Evolutionary conservation across 2,888 invertebrate genomes (phyloP), one percentile per base, ranked within the genome.

Genomic region (Tetranychus truncatus): DNA sequence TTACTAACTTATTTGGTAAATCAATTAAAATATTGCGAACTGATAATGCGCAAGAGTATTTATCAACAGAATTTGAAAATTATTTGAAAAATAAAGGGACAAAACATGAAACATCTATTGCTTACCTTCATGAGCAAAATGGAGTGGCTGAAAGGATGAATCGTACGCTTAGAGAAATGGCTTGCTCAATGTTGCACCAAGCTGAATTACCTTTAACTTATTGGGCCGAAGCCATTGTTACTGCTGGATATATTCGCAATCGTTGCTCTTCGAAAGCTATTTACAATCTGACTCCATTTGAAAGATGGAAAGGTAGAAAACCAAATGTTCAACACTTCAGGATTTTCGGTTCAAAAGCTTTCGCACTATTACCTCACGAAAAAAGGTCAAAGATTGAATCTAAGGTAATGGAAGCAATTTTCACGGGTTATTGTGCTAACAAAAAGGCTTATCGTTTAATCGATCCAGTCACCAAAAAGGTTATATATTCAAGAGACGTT

Each of bases 81-180:
- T 76, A 69, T 65, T 72, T 77, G 18, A 72, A 55, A 21, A 74
- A 69, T 3, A 20, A 75, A 21, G 78, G 77, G 0, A 79, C 79
- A 3, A n/a, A 65, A 1, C 77, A 78, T 73, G 66, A 78, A 67
- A 18, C 34, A 6, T 75, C 77, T 2, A 73, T 77, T 7, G 74
- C 78, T 9, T 72, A 77, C 45, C 77, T 45, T 3, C 79, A 78
- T 20, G 76, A 78, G 73, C 77, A 79, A 67, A 80, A 78, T 74
- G 79, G 78, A 44, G 76, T 77, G 2, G 76, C 78, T 6, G 78
- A 80, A 72, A 34, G 79, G 6, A 74, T 78, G 76, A 80, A 80
- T 73, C 67, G 77, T 11, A 80, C 79, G 6, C 11, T 80, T 6
- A 73, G 77, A 9, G 79, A 80, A 73, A 74, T 75, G 45, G 76